A percentile compares a stretch with the other conserved stretches of the same genome.
Evolutionary conservation across 2,888 invertebrate genomes (phyloP).

Genomic region (Ischnus inquisitorius): DNA sequence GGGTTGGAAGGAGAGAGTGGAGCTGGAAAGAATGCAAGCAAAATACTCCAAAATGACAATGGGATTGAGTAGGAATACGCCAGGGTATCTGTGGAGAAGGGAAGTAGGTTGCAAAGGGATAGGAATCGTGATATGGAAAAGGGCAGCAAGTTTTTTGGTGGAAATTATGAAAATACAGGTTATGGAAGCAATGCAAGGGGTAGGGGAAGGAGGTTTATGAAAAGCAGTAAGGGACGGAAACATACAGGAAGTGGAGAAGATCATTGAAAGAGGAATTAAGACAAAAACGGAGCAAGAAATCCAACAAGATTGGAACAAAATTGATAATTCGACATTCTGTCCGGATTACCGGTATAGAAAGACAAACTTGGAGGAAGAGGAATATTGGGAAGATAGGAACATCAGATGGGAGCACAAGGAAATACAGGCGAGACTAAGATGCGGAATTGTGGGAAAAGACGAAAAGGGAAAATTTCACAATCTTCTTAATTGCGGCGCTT

Average conservation of each 20-base stretch:
- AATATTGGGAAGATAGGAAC: conserved; percentile 20
- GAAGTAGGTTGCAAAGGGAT: conserved; percentile 18
- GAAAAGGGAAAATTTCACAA: too few relatives aligned
- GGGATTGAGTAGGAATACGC: conserved; percentile 32
- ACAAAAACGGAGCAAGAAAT: conserved; percentile 16
- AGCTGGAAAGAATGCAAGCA: conserved; percentile 21
- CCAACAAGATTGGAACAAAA: conserved; percentile 1
- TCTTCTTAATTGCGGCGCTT: too few relatives aligned
- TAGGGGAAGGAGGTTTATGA: not conserved
- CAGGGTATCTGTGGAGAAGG: conserved; percentile 35
- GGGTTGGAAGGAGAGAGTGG: conserved; percentile 52
- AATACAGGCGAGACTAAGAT: conserved; percentile 31
- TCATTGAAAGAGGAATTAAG: not conserved
- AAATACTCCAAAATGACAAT: conserved; percentile 19
- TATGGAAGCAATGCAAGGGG: not conserved
- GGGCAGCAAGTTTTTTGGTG: not conserved
- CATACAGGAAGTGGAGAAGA: not conserved
- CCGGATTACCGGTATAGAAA: conserved; percentile 2
- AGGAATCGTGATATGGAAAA: not conserved
- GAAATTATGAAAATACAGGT: not conserved
- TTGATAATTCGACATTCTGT: not conserved
- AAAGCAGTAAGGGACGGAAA: not conserved
- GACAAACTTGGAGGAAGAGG: not conserved
- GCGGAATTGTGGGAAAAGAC: conserved; percentile 8
- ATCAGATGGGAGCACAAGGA: conserved; percentile 4